Evolutionary conservation across 2,888 invertebrate species (phyloP).

Genomic region (Eupelmus urozonus): DNA sequence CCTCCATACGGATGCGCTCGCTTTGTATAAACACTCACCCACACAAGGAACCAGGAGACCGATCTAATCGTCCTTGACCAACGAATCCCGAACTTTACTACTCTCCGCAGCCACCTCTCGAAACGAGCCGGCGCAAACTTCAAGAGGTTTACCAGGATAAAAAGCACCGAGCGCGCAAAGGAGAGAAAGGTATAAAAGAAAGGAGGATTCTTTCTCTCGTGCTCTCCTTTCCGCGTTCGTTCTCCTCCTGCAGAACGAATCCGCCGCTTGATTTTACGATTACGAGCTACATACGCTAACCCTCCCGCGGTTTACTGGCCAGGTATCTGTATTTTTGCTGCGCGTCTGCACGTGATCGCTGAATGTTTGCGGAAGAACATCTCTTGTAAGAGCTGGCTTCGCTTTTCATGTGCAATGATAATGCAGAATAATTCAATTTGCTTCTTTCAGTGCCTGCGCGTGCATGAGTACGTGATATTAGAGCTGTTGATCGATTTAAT

Average conservation of each 20-base stretch:
- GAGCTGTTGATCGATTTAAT: neutral
- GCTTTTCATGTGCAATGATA: neutral
- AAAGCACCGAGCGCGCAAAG: constrained; percentile 30
- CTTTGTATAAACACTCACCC: neutral
- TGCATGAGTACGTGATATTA: neutral
- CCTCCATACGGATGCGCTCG: neutral
- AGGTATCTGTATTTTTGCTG: neutral
- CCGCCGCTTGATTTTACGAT: constrained; percentile 70
- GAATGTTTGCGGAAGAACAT: constrained; percentile 22
- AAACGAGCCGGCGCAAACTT: constrained; percentile 57
- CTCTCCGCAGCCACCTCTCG: constrained; percentile 30
- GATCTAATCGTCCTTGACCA: constrained; percentile 60
- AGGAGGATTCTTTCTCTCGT: constrained; percentile 14
- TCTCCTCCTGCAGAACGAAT: constrained; percentile 63
- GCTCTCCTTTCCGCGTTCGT: constrained; percentile 20
- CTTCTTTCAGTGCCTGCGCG: neutral
- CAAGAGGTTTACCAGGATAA: constrained; percentile 58
- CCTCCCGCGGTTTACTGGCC: neutral
- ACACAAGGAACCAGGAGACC: neutral
- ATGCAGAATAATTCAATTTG: constrained; percentile 25
- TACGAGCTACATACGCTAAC: constrained; percentile 66
- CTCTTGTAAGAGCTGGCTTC: neutral
- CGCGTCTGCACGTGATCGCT: neutral
- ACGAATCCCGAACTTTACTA: constrained; percentile 60
- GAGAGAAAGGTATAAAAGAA: constrained; percentile 33